Conservation (phyloP, 1,140 invertebrate genomes). For the Drosophila nikananu region DNA sequence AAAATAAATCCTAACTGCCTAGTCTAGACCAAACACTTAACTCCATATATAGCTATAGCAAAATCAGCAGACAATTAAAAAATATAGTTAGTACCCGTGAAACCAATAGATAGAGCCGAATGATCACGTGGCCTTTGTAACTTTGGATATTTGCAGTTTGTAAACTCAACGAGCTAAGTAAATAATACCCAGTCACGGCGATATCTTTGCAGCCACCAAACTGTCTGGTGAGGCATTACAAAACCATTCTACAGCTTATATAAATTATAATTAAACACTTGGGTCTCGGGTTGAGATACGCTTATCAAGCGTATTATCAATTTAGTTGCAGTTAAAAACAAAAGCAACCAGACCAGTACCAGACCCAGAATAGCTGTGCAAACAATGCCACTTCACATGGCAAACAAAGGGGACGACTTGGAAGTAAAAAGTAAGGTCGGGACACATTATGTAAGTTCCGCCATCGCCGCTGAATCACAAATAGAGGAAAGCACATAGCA, state of each 20-base stretch:
- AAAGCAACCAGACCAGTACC: background rate
- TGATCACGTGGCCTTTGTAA: constrained; percentile 35
- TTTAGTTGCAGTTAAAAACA: constrained; percentile 40
- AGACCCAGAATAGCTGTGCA: constrained; percentile 8
- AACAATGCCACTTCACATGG: constrained; percentile 27
- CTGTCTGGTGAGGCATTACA: constrained; percentile 37
- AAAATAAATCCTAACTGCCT: background rate
- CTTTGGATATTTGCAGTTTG: constrained; percentile 26
- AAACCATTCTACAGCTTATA: constrained; percentile 33
- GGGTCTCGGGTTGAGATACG: constrained; percentile 10
- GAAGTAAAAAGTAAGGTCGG: constrained; percentile 56
- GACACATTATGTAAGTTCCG: constrained; percentile 56
- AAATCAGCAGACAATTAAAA: constrained; percentile 21
- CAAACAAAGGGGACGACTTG: constrained; percentile 23
- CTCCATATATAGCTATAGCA: background rate
- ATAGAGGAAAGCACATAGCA: constrained; percentile 9
- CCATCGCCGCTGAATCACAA: constrained; percentile 12
- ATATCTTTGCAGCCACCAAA: constrained; percentile 29
- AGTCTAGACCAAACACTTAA: constrained; percentile 1
- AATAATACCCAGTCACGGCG: background rate
- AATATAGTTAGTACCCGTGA: constrained; percentile 20
- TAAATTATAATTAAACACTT: constrained; percentile 42
- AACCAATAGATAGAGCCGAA: background rate
- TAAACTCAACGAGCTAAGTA: constrained; percentile 7
- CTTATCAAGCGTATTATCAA: constrained; percentile 37